Percentiles rank a stretch among this genome's conserved stretches.
Evolutionary conservation across 2,113 vertebrate genomes (phyloP).

Genomic region (Pleuronectes platessa): DNA sequence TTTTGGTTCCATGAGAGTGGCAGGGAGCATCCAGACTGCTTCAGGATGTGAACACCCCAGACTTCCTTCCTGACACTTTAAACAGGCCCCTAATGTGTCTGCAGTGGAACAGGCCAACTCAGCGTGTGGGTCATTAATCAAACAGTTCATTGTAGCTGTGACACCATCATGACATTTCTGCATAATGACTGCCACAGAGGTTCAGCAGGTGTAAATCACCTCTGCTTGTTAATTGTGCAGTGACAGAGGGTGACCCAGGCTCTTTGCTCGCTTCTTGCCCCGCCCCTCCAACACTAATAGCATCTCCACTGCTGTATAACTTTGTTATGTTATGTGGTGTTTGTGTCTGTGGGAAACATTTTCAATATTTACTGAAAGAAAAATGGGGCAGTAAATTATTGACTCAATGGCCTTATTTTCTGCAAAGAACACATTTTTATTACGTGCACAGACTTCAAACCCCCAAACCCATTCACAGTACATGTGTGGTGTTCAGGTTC

Average conservation of each 20-base stretch:
- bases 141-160: slow-evolving; percentile 43
- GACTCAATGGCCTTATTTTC: background rate
- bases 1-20: no score
- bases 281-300: background rate
- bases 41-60: slow-evolving; percentile 19
- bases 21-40: background rate
- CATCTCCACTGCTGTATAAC: background rate
- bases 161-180: slow-evolving; percentile 37
- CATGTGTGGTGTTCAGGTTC: background rate
- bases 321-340: background rate
- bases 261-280: background rate
- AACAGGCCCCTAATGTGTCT: slow-evolving; percentile 61
- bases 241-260: background rate
- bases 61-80: slow-evolving; percentile 55
- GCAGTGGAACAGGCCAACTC: slow-evolving; percentile 31
- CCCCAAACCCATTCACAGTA: background rate
- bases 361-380: background rate
- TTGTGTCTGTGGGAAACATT: background rate
- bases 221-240: background rate
- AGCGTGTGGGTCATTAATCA: slow-evolving; percentile 49
- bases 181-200: slow-evolving; percentile 10
- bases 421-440: background rate
- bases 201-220: slow-evolving; percentile 23
- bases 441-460: background rate
- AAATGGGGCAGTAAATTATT: background rate